Evolutionary conservation across 2,888 invertebrate genomes (phyloP).

Genomic region (Caenorhabditis sp.): DNA sequence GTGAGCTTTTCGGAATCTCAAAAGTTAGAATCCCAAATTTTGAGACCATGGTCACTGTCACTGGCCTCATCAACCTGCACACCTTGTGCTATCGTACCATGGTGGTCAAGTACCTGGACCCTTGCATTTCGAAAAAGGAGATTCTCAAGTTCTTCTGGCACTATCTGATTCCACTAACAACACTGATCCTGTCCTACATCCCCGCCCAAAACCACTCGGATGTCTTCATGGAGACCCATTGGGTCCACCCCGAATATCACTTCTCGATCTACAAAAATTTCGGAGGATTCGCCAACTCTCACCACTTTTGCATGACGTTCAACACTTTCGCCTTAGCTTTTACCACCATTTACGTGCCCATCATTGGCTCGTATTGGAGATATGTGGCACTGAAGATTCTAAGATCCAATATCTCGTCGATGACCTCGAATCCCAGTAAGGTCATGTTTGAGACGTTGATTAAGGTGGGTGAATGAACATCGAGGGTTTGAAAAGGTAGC

Average conservation of each 20-base stretch:
- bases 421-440: conserved; percentile 13
- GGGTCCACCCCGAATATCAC: conserved; percentile 36
- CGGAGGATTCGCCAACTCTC: conserved; percentile 45
- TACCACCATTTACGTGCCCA: conserved; percentile 35
- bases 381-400: conserved; percentile 12
- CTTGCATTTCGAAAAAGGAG: background rate
- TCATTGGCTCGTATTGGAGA: conserved; percentile 29
- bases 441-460: conserved; percentile 18
- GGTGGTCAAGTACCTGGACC: conserved; percentile 8
- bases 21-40: background rate
- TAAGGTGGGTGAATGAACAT: conserved; percentile 15
- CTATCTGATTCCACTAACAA: conserved; percentile 8
- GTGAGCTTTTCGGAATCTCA: conserved; percentile 4
- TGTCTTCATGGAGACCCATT: conserved; percentile 34
- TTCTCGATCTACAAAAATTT: conserved; percentile 32
- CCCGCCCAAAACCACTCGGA: conserved; percentile 13
- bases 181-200: conserved; percentile 22
- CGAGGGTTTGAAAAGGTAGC: too few species aligned
- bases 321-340: conserved; percentile 13
- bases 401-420: conserved; percentile 5
- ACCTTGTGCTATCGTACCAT: conserved; percentile 40
- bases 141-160: conserved; percentile 8
- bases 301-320: conserved; percentile 35
- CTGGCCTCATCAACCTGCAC: conserved; percentile 40
- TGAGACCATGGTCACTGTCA: conserved; percentile 26